phyloP scores from a whole-genome alignment of 2,888 invertebrate genomes.

The Cataglyphis rosenhaueri region DNA sequence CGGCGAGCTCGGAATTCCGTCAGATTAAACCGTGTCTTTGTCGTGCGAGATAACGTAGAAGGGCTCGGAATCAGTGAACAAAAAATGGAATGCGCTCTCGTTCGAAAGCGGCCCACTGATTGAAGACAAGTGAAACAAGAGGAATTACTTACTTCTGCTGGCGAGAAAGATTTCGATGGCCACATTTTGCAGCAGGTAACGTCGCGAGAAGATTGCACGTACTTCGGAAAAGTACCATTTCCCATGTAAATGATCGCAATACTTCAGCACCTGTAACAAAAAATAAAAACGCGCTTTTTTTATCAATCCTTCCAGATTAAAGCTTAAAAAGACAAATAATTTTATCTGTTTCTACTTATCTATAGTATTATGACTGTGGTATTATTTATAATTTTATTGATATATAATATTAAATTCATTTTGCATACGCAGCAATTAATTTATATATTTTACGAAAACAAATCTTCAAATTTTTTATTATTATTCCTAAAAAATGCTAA shows the following conservation, averaged over 20 bases:
- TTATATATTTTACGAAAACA: background rate
- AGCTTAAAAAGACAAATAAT: background rate
- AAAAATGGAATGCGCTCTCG: constrained; percentile 77
- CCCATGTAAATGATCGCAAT: constrained; percentile 99
- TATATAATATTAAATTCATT: background rate
- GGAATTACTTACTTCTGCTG: constrained; percentile 94
- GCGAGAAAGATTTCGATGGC: constrained; percentile 99
- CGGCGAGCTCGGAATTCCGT: constrained; percentile 78
- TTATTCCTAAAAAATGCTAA: constrained; percentile 1
- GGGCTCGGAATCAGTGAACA: constrained; percentile 65
- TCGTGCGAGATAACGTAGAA: constrained; percentile 79
- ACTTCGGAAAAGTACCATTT: constrained; percentile 99
- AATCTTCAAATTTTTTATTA: background rate
- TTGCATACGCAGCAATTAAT: background rate
- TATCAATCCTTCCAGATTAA: background rate
- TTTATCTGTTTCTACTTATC: background rate
- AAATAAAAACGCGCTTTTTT: constrained; percentile 56
- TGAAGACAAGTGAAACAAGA: constrained; percentile 53
- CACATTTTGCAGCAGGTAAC: constrained; percentile 98
- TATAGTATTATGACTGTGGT: background rate
- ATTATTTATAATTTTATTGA: background rate
- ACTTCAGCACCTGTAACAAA: constrained; percentile 94
- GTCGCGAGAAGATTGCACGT: constrained; percentile 98
- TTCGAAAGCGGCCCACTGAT: constrained; percentile 47
- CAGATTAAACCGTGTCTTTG: constrained; percentile 74